Evolutionary conservation across 1,140 invertebrate species (phyloP), one percentile per base, ranked within the genome.

Genomic region (Acromyrmex heyeri): DNA sequence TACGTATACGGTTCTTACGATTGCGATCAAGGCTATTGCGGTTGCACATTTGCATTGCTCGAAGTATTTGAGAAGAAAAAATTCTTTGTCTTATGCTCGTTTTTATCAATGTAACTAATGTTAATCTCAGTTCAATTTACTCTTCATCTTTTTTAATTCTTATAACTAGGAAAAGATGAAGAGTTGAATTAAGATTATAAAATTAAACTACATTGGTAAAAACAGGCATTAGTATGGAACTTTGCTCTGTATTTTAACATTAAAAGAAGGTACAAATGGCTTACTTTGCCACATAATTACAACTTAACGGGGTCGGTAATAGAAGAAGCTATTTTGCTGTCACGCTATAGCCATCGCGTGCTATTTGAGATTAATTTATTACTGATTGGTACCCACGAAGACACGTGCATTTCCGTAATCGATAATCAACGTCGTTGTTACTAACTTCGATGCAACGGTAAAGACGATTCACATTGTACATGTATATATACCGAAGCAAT

Each of bases 401-500:
- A 48, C 8, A 24, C 55, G 44, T 61, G 50, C 12, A 75, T 88
- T 86, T 67, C 61, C 44, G 16, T 53, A 62, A 86, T 83, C 30
- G n/a, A 83, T 83, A 62, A 72, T 82, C 79, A 44, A 55, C 48
- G 48, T 3, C 7, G 64, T 16, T 38, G 30, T 3, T 50, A 1
- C 27, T 53, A 12, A 18, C 72, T 4, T 27, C 44, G 21, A 3
- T 7, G 59, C 24, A 82, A 86, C 48, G 83, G 69, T 88, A 67
- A 69, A 75, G 38, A n/a, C 69, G 16, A 75, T 16, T 27, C 50
- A 62, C 48, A 53, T 48, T 69, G 38, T 50, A 50, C 18, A 6
- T 59, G 7, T 21, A 57, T 57, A 12, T 48, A 82, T 27, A 81
- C 78, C 21, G 67, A 61, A 70, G 27, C 38, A 14, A 10, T 30